Evolutionary conservation across 2,113 vertebrate genomes (phyloP), one percentile per base, ranked within the genome.

Genomic region (Anguilla japonica): DNA sequence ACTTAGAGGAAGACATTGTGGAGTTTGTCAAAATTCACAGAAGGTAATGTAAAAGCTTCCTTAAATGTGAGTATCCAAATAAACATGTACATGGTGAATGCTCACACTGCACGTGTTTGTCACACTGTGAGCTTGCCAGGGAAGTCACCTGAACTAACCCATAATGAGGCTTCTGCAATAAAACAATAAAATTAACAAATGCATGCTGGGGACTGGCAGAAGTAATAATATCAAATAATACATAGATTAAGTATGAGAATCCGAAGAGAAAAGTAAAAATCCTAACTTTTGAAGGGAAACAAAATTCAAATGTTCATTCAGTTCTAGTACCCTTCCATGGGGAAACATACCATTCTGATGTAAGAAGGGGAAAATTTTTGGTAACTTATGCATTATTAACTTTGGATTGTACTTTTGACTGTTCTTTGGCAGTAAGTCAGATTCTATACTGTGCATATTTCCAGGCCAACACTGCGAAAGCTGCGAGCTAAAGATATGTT

Each of bases 401-500:
- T 67, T 67, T 67, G 60, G 60, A 26, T 6, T 53, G 50, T 53
- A 11, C 8, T 13, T 14, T 53, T 53, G 60, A 34, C 26, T 75
- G 26, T 20, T 5, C 7, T 71, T n/a, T 29, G 26, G 60, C 71
- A 22, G 22, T 29, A 60, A 53, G 8, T 78, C 14, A 81, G n/a
- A 60, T 82, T 29, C 82, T 39, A 26, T 82, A 53, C 91, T 86
- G 89, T 89, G 34, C 90, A 84, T 85, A 29, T 85, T 88, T 86
- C n/a, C 92, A 99, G 98, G 90, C 95, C 98, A 63, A 99, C 98
- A n/a, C 93, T 99, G 87, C 92, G 97, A 89, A 99, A 98, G 89
- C 94, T 99, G 81, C 97, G 97, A n/a, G 97, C 98, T 75, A 96
- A 99, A 89, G 96, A 99, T 81, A 99, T 99, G 98, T 99, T 97